Evolutionary conservation across 2,113 vertebrate species (phyloP).

Genomic region (Myiagra hebetior): DNA sequence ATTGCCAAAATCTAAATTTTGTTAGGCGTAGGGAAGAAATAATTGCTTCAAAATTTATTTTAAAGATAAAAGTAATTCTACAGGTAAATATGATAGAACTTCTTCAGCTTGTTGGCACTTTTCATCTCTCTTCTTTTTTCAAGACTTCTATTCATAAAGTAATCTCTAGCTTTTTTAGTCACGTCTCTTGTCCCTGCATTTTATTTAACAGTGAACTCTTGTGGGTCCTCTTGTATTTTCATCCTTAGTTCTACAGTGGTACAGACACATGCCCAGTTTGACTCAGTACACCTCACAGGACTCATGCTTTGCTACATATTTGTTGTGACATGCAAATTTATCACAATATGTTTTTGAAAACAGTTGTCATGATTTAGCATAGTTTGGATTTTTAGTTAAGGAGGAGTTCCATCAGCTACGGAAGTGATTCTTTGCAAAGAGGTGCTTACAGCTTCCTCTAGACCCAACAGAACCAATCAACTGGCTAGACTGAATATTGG

Average conservation of each 20-base stretch:
- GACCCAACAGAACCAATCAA: no score
- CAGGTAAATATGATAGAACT: background rate
- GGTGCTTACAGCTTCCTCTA: no score
- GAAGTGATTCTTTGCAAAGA: no score
- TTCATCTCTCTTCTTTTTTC: background rate
- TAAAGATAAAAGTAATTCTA: background rate
- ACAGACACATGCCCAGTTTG: background rate
- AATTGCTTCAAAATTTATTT: background rate
- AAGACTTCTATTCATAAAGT: background rate
- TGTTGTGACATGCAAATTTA: background rate
- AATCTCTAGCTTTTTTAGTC: background rate
- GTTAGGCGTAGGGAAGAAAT: background rate
- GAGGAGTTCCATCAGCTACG: no score
- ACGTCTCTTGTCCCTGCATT: background rate
- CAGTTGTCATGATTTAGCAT: background rate
- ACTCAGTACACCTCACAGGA: background rate
- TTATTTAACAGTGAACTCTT: background rate
- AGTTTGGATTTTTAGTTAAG: no score
- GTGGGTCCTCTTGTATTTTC: background rate
- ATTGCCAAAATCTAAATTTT: background rate
- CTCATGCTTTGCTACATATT: background rate
- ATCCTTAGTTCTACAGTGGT: background rate
- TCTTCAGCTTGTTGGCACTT: background rate
- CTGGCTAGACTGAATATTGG: no score
- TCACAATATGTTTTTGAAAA: background rate